Evolutionary conservation across 1,140 invertebrate species (phyloP), one percentile per base, ranked within the genome.

Genomic region (Zaprionus gabonicus): DNA sequence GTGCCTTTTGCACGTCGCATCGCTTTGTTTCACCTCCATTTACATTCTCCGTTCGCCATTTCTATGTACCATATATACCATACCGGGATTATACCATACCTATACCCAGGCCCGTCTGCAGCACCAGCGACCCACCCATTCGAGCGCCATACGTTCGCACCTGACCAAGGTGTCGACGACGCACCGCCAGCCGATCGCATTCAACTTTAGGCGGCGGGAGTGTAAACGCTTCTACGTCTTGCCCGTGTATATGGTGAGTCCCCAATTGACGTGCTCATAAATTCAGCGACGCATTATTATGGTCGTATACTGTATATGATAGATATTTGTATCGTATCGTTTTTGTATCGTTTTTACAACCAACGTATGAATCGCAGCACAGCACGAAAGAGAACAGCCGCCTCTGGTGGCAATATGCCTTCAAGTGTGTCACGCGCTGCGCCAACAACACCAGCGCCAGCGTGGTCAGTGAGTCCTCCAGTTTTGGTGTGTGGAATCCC

Each of bases 401-500:
- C 56, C 63, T 90, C 49, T 90, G 85, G 85, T 90, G 85, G 85
- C 85, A 91, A 68, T 90, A 90, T 34, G 85, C 85, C 34, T 90
- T 80, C 58, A 90, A 88, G 53, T 90, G 85, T 71, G 85, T 90
- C 78, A 85, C 85, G 9, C 81, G 81, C 46, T 53, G 49, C 27
- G 72, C 41, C 28, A 70, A 44, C 28, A 70, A 44, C 31, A 34
- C 31, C 27, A 56, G 41, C 55, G 20, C 20, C 46, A 13, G 20
- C 20, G 20, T 20, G 20, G 41, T 17, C 4, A 25, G 31, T 34
- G 31, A 34, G 3, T 34, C 31, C 31, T 34, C 46, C 51, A 57
- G 41, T n/a, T 46, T 46, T 25, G 57, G 57, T 34, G 57, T 77
- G 7, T 90, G 86, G 79, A 77, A 77, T 78, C 85, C 85, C 2